phyloP scores from a whole-genome alignment of 1,140 invertebrate genomes.

The Drosophila lacertosa region DNA sequence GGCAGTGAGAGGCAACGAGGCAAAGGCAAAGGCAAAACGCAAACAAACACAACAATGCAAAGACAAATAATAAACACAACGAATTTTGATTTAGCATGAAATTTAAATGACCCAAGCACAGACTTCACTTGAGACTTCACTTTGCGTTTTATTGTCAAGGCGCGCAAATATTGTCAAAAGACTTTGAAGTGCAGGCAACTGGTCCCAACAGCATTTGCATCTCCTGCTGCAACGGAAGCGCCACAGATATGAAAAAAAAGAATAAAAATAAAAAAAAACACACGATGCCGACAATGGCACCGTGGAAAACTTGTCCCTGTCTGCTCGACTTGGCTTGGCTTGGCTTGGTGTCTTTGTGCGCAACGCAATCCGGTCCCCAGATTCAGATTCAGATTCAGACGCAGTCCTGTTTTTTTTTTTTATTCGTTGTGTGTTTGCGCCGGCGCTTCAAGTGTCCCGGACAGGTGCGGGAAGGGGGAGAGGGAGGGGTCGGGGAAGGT shows the following conservation, averaged over 20 bases:
- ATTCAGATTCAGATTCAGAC: slow-evolving; percentile 4
- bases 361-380: slow-evolving; percentile 12
- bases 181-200: slow-evolving; percentile 46
- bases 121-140: slow-evolving; percentile 68
- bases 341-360: not conserved
- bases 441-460: slow-evolving; percentile 73
- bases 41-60: slow-evolving; percentile 34
- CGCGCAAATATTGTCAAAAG: slow-evolving; percentile 82
- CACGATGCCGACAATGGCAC: slow-evolving; percentile 68
- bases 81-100: slow-evolving; percentile 81
- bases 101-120: slow-evolving; percentile 72
- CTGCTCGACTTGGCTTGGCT: too few relatives aligned
- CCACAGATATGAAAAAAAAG: slow-evolving; percentile 68
- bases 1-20: slow-evolving; percentile 18
- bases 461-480: not conserved
- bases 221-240: slow-evolving; percentile 75
- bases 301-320: slow-evolving; percentile 47
- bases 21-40: slow-evolving; percentile 49
- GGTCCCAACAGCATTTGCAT: slow-evolving; percentile 59
- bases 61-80: slow-evolving; percentile 80
- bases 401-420: slow-evolving; percentile 43
- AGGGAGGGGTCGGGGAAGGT: slow-evolving; percentile 1
- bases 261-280: too few relatives aligned
- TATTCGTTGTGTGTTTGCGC: slow-evolving; percentile 53
- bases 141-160: slow-evolving; percentile 79